These are phyloP conservation scores for Prionailurus bengalensis DNA, from an alignment of 2,113 vertebrate genomes.

Conservation along the genomic window DNA sequence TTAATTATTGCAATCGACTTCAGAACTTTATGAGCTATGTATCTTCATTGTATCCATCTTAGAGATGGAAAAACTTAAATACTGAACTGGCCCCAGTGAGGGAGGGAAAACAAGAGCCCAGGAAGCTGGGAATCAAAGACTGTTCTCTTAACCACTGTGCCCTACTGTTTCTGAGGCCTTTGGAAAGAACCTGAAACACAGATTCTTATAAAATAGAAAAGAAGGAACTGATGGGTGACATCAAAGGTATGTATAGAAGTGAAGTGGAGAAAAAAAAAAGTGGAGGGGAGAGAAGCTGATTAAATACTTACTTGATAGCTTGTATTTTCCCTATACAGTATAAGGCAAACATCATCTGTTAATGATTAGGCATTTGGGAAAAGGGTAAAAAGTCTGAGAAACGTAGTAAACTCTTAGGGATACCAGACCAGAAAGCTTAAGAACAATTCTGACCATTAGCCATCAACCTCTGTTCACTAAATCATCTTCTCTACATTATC, in stretches of 20 bases:
- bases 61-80: background rate
- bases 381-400: background rate
- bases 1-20: background rate
- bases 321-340: background rate
- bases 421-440: background rate
- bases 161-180: background rate
- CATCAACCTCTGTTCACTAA: background rate
- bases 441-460: background rate
- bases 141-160: background rate
- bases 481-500: background rate
- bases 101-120: background rate
- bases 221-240: background rate
- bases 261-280: background rate
- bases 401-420: background rate
- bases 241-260: background rate
- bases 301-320: background rate
- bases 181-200: background rate
- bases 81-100: background rate
- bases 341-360: background rate
- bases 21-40: background rate
- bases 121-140: background rate
- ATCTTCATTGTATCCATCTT: background rate
- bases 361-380: background rate
- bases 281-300: background rate
- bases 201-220: background rate